A percentile compares a stretch with the other conserved stretches of the same genome.
phyloP scores from a whole-genome alignment of 1,140 invertebrate genomes.

The Drosophila sp. region DNA sequence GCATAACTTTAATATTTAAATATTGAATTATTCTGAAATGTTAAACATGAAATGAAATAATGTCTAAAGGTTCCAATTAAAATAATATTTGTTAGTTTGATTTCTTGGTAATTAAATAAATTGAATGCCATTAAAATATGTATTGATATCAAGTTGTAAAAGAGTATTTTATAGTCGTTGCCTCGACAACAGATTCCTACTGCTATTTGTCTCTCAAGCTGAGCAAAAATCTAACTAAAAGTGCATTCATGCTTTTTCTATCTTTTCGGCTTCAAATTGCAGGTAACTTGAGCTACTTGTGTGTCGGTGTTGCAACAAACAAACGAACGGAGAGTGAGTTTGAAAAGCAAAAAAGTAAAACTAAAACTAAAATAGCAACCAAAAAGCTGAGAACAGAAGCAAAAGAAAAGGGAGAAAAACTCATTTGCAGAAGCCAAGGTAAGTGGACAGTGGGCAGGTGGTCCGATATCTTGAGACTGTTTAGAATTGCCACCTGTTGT shows the following conservation, averaged over 20 bases:
- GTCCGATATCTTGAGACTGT: slow-evolving; percentile 27
- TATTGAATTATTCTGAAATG: too few relatives aligned
- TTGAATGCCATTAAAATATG: too few relatives aligned
- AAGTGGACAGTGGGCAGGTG: slow-evolving; percentile 59
- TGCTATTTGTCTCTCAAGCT: background rate
- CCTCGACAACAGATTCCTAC: too few relatives aligned
- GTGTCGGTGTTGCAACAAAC: too few relatives aligned
- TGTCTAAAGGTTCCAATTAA: too few relatives aligned
- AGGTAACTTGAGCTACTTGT: slow-evolving; percentile 21
- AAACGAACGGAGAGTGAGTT: background rate
- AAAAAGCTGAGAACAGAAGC: background rate
- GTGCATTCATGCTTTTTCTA: slow-evolving; percentile 3
- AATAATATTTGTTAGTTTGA: too few relatives aligned
- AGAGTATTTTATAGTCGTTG: background rate
- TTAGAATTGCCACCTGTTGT: slow-evolving; percentile 53
- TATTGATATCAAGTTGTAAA: too few relatives aligned
- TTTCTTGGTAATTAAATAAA: too few relatives aligned
- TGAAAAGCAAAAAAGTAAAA: background rate
- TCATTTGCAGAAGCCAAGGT: slow-evolving; percentile 41
- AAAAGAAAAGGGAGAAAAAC: background rate
- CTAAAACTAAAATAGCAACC: background rate
- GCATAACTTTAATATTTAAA: too few relatives aligned
- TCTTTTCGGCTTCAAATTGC: slow-evolving; percentile 10
- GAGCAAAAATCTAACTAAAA: background rate
- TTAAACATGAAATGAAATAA: too few relatives aligned